Evolutionary conservation across 2,888 invertebrate genomes (phyloP).

Genomic region (Philereme vetulata): DNA sequence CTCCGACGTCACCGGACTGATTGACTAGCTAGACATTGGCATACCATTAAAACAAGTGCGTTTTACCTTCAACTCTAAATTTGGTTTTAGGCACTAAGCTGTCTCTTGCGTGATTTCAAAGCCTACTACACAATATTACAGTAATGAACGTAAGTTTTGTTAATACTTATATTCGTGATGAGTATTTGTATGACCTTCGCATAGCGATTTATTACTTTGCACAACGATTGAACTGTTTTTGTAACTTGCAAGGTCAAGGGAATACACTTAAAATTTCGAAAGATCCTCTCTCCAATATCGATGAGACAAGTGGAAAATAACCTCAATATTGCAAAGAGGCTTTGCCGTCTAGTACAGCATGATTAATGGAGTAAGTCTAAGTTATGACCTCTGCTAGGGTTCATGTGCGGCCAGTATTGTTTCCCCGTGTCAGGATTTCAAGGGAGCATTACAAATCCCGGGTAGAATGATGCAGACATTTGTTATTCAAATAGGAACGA

Average conservation of each 20-base stretch:
- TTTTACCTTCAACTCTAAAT: not conserved
- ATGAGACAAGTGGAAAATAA: constrained; percentile 27
- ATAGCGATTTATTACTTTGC: constrained; percentile 10
- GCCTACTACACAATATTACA: not conserved
- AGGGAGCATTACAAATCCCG: constrained; percentile 59
- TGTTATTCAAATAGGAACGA: constrained; percentile 78
- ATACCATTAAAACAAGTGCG: constrained; percentile 2
- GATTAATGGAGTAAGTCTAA: constrained; percentile 46
- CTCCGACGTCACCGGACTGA: constrained; percentile 47
- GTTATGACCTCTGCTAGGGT: constrained; percentile 48
- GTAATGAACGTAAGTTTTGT: not conserved
- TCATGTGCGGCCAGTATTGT: constrained; percentile 56
- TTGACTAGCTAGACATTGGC: constrained; percentile 47
- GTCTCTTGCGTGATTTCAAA: constrained; percentile 13
- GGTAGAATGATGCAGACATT: constrained; percentile 76
- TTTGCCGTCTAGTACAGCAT: constrained; percentile 32
- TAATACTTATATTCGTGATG: constrained; percentile 21
- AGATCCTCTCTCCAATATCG: constrained; percentile 14
- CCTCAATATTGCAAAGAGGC: constrained; percentile 33
- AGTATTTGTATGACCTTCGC: constrained; percentile 18
- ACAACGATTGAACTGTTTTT: constrained; percentile 12
- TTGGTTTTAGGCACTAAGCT: not conserved
- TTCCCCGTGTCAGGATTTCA: constrained; percentile 57
- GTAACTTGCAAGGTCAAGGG: constrained; percentile 17
- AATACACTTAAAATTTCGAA: constrained; percentile 4